Conservation (phyloP, 2,888 invertebrate species). For the Agapetus fuscipes region DNA sequence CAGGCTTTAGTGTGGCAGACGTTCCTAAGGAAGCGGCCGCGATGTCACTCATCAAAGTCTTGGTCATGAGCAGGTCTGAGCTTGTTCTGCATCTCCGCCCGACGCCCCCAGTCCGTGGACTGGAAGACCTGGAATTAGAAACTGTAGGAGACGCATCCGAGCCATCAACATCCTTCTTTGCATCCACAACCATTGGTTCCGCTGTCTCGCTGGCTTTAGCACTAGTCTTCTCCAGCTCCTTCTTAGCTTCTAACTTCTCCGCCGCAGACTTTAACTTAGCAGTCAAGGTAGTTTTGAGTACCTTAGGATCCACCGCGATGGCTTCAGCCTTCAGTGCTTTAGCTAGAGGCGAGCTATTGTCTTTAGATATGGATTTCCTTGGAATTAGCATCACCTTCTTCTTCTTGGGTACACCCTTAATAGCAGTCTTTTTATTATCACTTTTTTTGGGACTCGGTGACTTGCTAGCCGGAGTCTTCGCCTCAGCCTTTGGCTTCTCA, state of each 20-base stretch:
- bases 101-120: conserved; percentile 39
- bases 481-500: conserved; percentile 25
- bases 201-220: conserved; percentile 32
- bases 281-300: conserved; percentile 30
- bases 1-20: too few relatives aligned
- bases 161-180: conserved; percentile 36
- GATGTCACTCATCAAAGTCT: conserved; percentile 36
- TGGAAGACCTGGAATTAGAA: conserved; percentile 38
- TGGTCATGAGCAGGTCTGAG: conserved; percentile 42
- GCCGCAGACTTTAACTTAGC: conserved; percentile 29
- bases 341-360: too few relatives aligned
- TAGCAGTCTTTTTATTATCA: conserved; percentile 34
- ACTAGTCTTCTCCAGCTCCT: conserved; percentile 12
- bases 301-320: conserved; percentile 12
- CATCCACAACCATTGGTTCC: conserved; percentile 36
- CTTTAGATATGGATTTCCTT: too few relatives aligned
- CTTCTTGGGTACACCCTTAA: conserved; percentile 34
- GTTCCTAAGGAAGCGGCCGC: conserved; percentile 36
- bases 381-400: conserved; percentile 30
- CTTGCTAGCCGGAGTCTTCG: conserved; percentile 4
- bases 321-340: conserved; percentile 31
- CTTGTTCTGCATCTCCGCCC: conserved; percentile 35
- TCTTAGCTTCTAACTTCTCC: conserved; percentile 22
- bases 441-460: conserved; percentile 5
- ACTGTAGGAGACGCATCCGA: conserved; percentile 32